These are phyloP conservation scores for Poeciliopsis occidentalis DNA, from an alignment of 2,113 vertebrate genomes.

Conservation along the genomic window DNA sequence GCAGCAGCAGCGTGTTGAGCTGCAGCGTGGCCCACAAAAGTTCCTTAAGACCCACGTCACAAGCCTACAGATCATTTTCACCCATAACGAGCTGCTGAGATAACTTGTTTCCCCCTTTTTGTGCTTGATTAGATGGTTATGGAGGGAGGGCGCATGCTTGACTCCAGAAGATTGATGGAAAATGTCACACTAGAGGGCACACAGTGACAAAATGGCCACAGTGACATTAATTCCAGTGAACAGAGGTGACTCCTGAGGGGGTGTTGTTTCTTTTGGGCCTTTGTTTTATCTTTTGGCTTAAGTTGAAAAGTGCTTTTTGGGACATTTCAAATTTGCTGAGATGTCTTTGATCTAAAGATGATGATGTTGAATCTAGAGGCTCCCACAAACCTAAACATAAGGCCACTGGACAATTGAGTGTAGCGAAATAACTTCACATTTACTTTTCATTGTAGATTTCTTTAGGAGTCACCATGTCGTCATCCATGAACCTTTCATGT, in stretches of 20 bases:
- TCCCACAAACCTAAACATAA: too few relatives aligned
- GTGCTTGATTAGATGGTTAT: neutral
- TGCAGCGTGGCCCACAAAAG: conserved; percentile 32
- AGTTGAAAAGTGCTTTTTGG: too few relatives aligned
- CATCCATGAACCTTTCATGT: too few relatives aligned
- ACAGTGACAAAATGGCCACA: neutral
- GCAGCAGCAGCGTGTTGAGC: conserved; percentile 34
- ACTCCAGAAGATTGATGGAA: neutral
- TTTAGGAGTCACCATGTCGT: too few relatives aligned
- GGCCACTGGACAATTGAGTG: too few relatives aligned
- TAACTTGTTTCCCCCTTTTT: neutral
- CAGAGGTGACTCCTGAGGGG: neutral
- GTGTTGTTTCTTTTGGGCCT: neutral
- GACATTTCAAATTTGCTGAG: too few relatives aligned
- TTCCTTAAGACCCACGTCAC: conserved; percentile 54
- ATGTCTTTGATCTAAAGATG: too few relatives aligned
- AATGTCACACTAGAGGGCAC: neutral
- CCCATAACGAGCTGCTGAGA: conserved; percentile 34
- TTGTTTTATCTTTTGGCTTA: neutral
- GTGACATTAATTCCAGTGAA: conserved; percentile 11
- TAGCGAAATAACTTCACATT: neutral
- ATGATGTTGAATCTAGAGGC: too few relatives aligned
- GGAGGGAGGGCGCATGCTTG: neutral
- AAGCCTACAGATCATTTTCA: conserved; percentile 15
- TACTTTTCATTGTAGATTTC: too few relatives aligned